These are phyloP conservation scores for Drosophila insularis DNA, from an alignment of 1,140 invertebrate genomes.

Conservation along the genomic window DNA sequence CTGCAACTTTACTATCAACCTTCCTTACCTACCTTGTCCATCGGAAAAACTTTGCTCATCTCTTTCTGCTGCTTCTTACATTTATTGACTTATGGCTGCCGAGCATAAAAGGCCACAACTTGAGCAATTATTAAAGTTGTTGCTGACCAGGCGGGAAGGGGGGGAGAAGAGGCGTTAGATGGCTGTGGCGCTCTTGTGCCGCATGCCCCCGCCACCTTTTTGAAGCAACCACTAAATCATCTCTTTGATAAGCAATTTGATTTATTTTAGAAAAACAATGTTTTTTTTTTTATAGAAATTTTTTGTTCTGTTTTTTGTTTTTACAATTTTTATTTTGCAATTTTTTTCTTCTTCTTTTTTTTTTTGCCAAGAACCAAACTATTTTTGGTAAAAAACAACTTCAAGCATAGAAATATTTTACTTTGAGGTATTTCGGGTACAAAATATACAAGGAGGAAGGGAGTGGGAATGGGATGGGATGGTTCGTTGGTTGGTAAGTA, in stretches of 20 bases:
- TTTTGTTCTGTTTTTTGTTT: slow-evolving; percentile 20
- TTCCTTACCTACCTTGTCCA: background rate
- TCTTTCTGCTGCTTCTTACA: slow-evolving; percentile 24
- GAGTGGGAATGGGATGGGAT: background rate
- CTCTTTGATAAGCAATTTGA: slow-evolving; percentile 80
- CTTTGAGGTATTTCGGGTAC: slow-evolving; percentile 51
- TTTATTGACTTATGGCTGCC: slow-evolving; percentile 72
- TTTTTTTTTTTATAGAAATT: slow-evolving; percentile 42
- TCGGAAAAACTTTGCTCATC: slow-evolving; percentile 10
- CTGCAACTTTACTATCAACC: no score
- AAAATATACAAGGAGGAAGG: no score
- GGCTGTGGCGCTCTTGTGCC: no score
- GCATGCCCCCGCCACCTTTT: slow-evolving; percentile 4
- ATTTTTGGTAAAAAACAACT: slow-evolving; percentile 46
- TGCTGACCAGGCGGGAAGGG: slow-evolving; percentile 4
- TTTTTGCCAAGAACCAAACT: slow-evolving; percentile 40
- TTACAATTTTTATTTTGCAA: background rate
- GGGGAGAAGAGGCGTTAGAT: slow-evolving; percentile 10
- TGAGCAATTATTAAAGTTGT: slow-evolving; percentile 76
- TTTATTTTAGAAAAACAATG: slow-evolving; percentile 75
- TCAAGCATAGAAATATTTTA: slow-evolving; percentile 50
- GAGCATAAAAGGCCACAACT: slow-evolving; percentile 74
- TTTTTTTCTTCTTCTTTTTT: background rate
- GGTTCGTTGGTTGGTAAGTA: background rate
- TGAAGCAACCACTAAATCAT: slow-evolving; percentile 69